These are phyloP conservation scores for Megathymus violae DNA, from an alignment of 1,140 invertebrate genomes.

Conservation along the genomic window DNA sequence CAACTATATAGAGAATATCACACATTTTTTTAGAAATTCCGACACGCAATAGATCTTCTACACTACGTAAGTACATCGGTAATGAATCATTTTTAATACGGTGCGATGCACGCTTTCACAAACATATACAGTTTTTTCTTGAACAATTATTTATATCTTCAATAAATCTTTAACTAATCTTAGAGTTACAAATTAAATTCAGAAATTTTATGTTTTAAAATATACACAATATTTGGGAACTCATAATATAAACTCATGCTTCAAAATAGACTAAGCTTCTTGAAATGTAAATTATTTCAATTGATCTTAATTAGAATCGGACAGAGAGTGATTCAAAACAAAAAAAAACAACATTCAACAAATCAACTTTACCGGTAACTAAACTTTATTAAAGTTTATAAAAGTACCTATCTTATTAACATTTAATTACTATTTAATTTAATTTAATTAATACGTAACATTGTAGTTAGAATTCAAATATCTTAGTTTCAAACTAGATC, in stretches of 20 bases:
- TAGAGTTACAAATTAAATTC: not conserved
- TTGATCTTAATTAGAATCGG: not conserved
- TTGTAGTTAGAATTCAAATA: constrained; percentile 12
- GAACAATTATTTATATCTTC: not conserved
- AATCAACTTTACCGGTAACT: not conserved
- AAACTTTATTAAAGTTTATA: constrained; percentile 5
- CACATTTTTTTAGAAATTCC: not conserved
- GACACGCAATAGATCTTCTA: not conserved
- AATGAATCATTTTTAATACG: not conserved
- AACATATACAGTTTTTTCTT: not conserved
- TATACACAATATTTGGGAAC: too few relatives aligned
- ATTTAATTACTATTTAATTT: not conserved
- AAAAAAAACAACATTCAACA: not conserved
- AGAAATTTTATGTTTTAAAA: not conserved
- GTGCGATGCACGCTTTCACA: not conserved
- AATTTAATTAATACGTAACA: not conserved
- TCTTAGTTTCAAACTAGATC: constrained; percentile 3
- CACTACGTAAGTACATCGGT: not conserved
- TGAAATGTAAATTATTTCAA: too few relatives aligned
- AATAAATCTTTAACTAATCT: not conserved
- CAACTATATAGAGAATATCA: too few relatives aligned
- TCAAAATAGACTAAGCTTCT: too few relatives aligned
- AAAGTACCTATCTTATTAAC: not conserved
- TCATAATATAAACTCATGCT: too few relatives aligned
- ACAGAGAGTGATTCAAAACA: not conserved